Percentiles rank a stretch among this genome's conserved stretches.
Evolutionary conservation across 2,113 vertebrate species (phyloP).

Genomic region (Rousettus leschenaultii): DNA sequence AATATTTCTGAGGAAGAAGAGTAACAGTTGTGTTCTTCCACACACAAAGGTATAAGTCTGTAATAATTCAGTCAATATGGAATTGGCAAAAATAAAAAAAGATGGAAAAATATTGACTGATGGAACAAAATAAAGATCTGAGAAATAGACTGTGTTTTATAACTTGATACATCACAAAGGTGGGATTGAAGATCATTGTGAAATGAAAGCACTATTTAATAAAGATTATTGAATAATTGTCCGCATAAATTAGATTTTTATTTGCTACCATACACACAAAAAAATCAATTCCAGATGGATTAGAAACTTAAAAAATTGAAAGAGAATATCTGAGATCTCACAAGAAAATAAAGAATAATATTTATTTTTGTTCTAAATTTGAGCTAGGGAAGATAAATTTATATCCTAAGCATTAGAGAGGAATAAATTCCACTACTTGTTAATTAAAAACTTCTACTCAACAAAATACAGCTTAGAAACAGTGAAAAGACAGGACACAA

Average conservation of each 20-base stretch:
- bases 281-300: background rate
- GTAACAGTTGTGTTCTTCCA: background rate
- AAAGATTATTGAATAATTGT: background rate
- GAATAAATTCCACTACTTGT: background rate
- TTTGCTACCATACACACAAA: background rate
- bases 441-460: conserved; percentile 1
- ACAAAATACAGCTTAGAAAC: background rate
- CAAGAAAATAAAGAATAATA: background rate
- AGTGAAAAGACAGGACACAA: background rate
- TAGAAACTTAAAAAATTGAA: background rate
- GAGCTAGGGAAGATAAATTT: background rate
- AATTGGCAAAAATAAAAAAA: background rate
- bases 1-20: background rate
- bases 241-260: conserved; percentile 12
- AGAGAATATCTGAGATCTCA: background rate
- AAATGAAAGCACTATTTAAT: background rate
- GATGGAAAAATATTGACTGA: background rate
- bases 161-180: background rate
- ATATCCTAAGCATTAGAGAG: background rate
- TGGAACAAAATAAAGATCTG: conserved; percentile 8
- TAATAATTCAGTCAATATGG: background rate
- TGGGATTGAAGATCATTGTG: background rate
- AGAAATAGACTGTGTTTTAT: background rate
- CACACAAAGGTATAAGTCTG: background rate
- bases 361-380: background rate